Evolutionary conservation across 2,888 invertebrate species (phyloP), one percentile per base, ranked within the genome.

Genomic region (Therioaphis trifolii): DNA sequence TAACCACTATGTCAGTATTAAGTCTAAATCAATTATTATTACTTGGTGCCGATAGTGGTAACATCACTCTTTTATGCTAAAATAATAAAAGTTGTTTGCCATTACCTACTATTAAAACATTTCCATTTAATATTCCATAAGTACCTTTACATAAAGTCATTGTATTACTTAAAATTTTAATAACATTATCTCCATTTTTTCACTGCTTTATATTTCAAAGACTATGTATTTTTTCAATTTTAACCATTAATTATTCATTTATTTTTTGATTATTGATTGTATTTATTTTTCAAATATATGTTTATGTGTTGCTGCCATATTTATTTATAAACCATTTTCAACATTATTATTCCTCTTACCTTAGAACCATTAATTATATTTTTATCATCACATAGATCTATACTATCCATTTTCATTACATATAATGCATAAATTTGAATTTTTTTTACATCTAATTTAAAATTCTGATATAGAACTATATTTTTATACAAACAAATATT

Each of bases 31-130:
- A 96, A 87, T 91, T 97, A 84, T 90, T 99, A 82, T 90, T 99
- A 29, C 90, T 98, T 35, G 99, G 98, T 15, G 95, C 97, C 63
- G 98, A 98, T 88, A 96, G 94, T 87, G 99, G 99, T 24, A 93
- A 92, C 86, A 94, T 96, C 86, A 93, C 92, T 86, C 90, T 96
- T 85, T 90, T 96, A 63, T 96, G 96, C 91, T 95, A 91, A 88
- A 11, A 5, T 55, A 11, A 35, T 43, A 21, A 68, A 11, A 55
- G 46, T 58, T n/a, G n/a, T n/a, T n/a, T n/a, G n/a, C n/a, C n/a
- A n/a, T n/a, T 75, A 29, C 29, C 27, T 40, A 15, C 12, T 52
- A 43, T 49, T 58, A 75, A 58, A 27, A 61, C n/a, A 27, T 14
- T 58, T 40, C 24, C 55, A 55, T 24, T 58, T 24, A 40, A 24